Evolutionary conservation across 1,140 invertebrate species (phyloP).

Genomic region (Papilio aristodemus): DNA sequence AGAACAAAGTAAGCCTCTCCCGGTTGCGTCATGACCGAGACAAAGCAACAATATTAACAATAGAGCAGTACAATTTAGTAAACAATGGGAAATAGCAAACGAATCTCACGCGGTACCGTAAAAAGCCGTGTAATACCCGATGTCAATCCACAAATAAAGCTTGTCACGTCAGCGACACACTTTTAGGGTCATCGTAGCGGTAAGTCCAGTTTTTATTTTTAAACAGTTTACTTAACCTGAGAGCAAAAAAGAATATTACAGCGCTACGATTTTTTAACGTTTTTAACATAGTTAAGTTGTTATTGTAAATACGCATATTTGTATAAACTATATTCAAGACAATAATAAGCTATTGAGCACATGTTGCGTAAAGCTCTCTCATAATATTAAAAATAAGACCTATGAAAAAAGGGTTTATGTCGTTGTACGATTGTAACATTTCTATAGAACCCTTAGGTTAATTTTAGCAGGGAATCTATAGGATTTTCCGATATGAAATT

Average conservation of each 20-base stretch:
- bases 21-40: not conserved
- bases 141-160: conserved; percentile 31
- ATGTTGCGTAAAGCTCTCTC: too few species aligned
- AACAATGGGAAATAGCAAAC: conserved; percentile 44
- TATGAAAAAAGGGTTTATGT: too few species aligned
- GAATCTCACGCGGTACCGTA: conserved; percentile 46
- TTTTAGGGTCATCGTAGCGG: conserved; percentile 17
- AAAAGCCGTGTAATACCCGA: conserved; percentile 37
- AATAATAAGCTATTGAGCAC: too few species aligned
- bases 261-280: too few species aligned
- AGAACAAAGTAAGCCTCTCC: conserved; percentile 9
- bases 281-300: too few species aligned
- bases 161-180: conserved; percentile 14
- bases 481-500: not conserved
- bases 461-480: too few species aligned
- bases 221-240: conserved; percentile 7
- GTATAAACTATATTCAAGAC: too few species aligned
- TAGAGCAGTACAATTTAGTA: conserved; percentile 41
- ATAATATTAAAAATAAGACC: too few species aligned
- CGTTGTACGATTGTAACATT: too few species aligned
- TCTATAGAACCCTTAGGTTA: too few species aligned
- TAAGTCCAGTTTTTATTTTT: conserved; percentile 7
- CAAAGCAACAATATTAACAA: conserved; percentile 32
- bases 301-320: too few species aligned
- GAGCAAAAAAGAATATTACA: too few species aligned